phyloP scores from a whole-genome alignment of 2,888 invertebrate genomes.

The Platypus cylindrus region DNA sequence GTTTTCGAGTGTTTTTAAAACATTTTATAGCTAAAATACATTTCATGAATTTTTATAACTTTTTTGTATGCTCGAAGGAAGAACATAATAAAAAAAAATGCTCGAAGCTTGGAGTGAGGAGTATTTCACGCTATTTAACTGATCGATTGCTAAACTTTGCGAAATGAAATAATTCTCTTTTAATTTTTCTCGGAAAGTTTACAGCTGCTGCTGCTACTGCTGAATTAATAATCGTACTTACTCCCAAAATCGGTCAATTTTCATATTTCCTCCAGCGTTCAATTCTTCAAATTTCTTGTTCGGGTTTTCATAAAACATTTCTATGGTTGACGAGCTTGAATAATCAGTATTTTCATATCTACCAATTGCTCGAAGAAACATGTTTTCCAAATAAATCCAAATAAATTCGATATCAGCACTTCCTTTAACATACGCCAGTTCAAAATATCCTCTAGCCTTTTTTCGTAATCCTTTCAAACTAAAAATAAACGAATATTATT shows the following conservation, averaged over 20 bases:
- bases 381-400: constrained; percentile 40
- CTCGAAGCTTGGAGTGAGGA: no score
- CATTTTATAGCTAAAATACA: no score
- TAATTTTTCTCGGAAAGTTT: no score
- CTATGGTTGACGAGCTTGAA: constrained; percentile 35
- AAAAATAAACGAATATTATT: no score
- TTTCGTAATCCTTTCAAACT: constrained; percentile 11
- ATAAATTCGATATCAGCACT: constrained; percentile 39
- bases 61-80: no score
- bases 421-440: constrained; percentile 35
- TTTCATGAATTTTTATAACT: no score
- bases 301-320: constrained; percentile 43
- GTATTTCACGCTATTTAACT: no score
- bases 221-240: constrained; percentile 21
- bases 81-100: no score
- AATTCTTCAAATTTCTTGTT: constrained; percentile 38
- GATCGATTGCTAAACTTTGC: no score
- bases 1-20: constrained; percentile 4
- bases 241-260: constrained; percentile 45
- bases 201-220: not conserved
- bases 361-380: constrained; percentile 37
- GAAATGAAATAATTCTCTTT: no score
- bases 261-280: constrained; percentile 41
- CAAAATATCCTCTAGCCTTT: constrained; percentile 28
- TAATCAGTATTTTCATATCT: constrained; percentile 31